These are phyloP conservation scores for Drosophila setifemur DNA, from an alignment of 1,140 invertebrate species.

Conservation along the genomic window DNA sequence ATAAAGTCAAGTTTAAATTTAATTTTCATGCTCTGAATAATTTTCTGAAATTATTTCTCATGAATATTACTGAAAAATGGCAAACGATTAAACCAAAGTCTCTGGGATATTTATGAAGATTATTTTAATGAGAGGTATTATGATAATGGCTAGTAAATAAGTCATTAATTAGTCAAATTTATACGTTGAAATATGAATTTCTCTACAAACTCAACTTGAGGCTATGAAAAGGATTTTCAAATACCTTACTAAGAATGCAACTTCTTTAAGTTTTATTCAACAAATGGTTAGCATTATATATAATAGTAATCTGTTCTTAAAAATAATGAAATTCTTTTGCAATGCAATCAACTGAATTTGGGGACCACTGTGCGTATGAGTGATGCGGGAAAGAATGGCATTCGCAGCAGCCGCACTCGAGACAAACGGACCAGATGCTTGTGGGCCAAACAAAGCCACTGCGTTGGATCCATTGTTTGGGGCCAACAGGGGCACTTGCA, in stretches of 20 bases:
- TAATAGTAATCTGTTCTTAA: too few species aligned
- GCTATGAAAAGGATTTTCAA: too few species aligned
- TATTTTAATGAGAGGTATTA: background rate
- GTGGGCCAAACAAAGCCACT: conserved; percentile 12
- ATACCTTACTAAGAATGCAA: background rate
- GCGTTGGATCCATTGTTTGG: conserved; percentile 57
- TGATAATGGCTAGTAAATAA: too few species aligned
- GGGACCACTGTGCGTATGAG: conserved; percentile 61
- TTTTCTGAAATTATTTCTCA: background rate
- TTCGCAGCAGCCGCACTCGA: conserved; percentile 26
- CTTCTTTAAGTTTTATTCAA: too few species aligned
- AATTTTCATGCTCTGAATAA: background rate
- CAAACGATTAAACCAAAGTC: background rate
- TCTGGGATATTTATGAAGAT: background rate
- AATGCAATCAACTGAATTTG: background rate
- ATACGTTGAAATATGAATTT: too few species aligned
- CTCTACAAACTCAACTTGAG: too few species aligned
- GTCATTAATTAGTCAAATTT: background rate
- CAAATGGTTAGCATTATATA: too few species aligned
- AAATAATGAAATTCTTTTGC: too few species aligned
- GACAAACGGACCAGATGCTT: conserved; percentile 16
- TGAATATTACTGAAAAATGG: background rate
- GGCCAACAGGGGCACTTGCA: conserved; percentile 44
- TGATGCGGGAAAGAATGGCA: conserved; percentile 42
- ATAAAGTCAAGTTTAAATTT: background rate